Conservation (phyloP, 1,140 invertebrate genomes). For the Pseudomyrmex dendroicus region DNA sequence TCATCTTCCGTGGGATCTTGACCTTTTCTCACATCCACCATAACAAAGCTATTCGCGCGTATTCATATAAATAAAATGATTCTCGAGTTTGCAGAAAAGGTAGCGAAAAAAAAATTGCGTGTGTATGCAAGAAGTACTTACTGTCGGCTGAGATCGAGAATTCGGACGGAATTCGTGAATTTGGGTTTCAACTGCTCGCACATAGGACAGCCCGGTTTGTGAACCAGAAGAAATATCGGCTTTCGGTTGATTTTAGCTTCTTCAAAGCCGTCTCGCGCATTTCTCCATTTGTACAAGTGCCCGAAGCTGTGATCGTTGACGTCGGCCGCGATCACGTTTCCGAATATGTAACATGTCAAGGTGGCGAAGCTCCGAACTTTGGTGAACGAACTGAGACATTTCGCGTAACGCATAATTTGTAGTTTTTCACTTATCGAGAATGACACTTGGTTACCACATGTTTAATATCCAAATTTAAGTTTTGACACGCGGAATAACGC, state of each 20-base stretch:
- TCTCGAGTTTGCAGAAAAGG: not conserved
- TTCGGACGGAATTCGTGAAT: slow-evolving; percentile 73
- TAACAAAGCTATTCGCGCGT: slow-evolving; percentile 50
- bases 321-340: not conserved
- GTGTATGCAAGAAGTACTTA: slow-evolving; percentile 57
- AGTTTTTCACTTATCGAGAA: not conserved
- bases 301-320: slow-evolving; percentile 63
- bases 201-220: slow-evolving; percentile 72
- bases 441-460: not conserved
- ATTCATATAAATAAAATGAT: not conserved
- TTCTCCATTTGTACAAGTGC: slow-evolving; percentile 73
- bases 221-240: slow-evolving; percentile 77
- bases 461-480: not conserved
- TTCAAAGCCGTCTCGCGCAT: slow-evolving; percentile 69
- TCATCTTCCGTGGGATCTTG: slow-evolving; percentile 47
- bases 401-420: slow-evolving; percentile 21
- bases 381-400: slow-evolving; percentile 24
- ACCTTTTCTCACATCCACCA: slow-evolving; percentile 67
- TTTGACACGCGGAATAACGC: too few species aligned
- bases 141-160: slow-evolving; percentile 76
- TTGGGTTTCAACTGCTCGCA: slow-evolving; percentile 74
- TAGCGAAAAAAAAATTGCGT: not conserved
- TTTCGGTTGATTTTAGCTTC: slow-evolving; percentile 70
- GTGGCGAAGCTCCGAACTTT: slow-evolving; percentile 18
- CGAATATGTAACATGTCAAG: slow-evolving; percentile 24